Evolutionary conservation across 2,888 invertebrate species (phyloP), one percentile per base, ranked within the genome.

Genomic region (Sarcophaga variegata): DNA sequence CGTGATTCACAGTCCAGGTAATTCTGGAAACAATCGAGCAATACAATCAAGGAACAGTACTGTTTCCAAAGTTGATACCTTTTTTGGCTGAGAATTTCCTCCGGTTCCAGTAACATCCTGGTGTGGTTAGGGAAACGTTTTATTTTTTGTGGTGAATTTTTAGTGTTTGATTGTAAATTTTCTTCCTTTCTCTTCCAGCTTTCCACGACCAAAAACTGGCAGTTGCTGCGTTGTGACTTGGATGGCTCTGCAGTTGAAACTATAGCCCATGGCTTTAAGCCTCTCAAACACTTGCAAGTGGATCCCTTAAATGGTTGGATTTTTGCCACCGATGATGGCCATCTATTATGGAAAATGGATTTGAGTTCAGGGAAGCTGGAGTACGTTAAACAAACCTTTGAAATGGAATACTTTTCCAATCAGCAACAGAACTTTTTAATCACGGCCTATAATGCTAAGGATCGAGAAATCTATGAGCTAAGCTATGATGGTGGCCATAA

Each of bases 281-380:
- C 95, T 89, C 97, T 98, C 0, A 95, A 95, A 81, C 97, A 97
- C 90, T 95, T 99, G 89, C 96, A 97, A 94, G 97, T 98, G 0
- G 99, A 99, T 94, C 97, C 99, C 54, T 96, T 97, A 90, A 98
- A 98, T 92, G 99, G 98, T 10, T 98, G 96, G 93, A 93, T 98
- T 45, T 98, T 97, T 92, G 98, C 97, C 96, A 95, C 87, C 3
- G 85, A 89, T 37, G 66, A 49, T 11, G 66, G 6, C 4, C 83
- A 63, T 11, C 70, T 91, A 25, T 66, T 87, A 5, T 87, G 89
- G 79, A 90, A 91, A 1, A 76, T 90, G n/a, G 89, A 92, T 85
- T 17, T 91, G 27, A 78, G 86, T 2, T 87, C 83, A 1, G 78
- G 76, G 4, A 14, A 54, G 8, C 11, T 63, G n/a, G 69, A 77